phyloP scores from a whole-genome alignment of 1,140 invertebrate species.

The Hesperophylax magnus region DNA sequence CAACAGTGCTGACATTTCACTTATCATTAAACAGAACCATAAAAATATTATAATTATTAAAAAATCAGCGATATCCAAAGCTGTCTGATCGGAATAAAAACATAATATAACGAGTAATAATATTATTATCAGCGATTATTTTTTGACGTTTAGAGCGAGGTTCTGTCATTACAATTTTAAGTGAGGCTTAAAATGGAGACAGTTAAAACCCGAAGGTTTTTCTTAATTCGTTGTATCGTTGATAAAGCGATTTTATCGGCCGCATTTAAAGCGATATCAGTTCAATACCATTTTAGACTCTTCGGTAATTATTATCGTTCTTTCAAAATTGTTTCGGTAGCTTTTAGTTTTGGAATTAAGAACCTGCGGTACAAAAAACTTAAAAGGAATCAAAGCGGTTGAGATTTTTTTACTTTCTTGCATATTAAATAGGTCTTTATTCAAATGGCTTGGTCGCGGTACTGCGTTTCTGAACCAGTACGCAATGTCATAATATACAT shows the following conservation, averaged over 20 bases:
- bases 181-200: neutral
- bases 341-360: neutral
- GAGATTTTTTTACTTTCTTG: constrained; percentile 9
- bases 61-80: neutral
- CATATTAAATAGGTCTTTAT: constrained; percentile 6
- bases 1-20: too few relatives aligned
- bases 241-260: constrained; percentile 25
- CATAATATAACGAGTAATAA: neutral
- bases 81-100: neutral
- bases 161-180: neutral
- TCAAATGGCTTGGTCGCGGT: neutral
- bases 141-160: neutral
- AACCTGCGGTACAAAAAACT: neutral
- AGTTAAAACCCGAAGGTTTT: constrained; percentile 13
- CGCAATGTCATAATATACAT: too few relatives aligned
- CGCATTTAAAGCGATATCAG: constrained; percentile 13
- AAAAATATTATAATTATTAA: too few relatives aligned
- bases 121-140: neutral
- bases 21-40: too few relatives aligned
- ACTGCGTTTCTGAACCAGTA: too few relatives aligned
- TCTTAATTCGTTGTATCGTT: neutral
- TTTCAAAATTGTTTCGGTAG: constrained; percentile 14
- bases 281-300: neutral
- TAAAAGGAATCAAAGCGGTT: neutral
- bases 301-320: neutral